Conservation (phyloP, 2,113 vertebrate genomes). For the Ameiurus melas region DNA sequence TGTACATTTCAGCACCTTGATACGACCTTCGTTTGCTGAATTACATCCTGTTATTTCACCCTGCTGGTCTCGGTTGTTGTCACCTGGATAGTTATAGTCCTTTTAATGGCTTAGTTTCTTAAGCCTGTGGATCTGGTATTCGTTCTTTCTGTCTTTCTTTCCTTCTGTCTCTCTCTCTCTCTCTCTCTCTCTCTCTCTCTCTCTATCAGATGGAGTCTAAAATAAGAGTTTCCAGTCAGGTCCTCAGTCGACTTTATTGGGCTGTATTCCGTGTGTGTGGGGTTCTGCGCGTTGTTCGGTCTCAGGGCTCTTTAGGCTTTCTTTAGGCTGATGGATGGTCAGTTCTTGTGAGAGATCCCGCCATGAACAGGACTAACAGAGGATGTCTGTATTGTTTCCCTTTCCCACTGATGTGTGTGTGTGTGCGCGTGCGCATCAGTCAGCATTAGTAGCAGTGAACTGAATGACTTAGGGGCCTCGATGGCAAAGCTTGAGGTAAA, state of each 20-base stretch:
- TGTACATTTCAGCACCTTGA: not conserved
- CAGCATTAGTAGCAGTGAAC: not conserved
- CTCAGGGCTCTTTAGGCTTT: not conserved
- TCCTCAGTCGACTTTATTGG: not conserved
- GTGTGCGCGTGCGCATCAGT: not conserved
- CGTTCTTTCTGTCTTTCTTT: no score
- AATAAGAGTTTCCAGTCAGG: no score
- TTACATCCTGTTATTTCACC: not conserved
- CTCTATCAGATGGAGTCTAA: no score
- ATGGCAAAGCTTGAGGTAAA: not conserved
- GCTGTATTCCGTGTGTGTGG: no score
- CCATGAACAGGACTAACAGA: no score
- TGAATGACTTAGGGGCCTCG: not conserved
- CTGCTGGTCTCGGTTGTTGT: not conserved
- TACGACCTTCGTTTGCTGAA: not conserved
- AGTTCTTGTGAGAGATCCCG: no score
- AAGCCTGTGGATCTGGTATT: not conserved
- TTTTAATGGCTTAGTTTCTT: not conserved
- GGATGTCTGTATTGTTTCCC: no score
- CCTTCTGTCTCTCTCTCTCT: accelerated
- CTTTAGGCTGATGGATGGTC: not conserved
- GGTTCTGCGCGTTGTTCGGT: not conserved
- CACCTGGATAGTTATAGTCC: not conserved
- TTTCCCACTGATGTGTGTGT: not conserved
- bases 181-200: no score